Percentiles rank a stretch among this genome's conserved stretches.
These are phyloP conservation scores for Oncorhynchus keta DNA, from an alignment of 2,113 vertebrate genomes.

Conservation along the genomic window DNA sequence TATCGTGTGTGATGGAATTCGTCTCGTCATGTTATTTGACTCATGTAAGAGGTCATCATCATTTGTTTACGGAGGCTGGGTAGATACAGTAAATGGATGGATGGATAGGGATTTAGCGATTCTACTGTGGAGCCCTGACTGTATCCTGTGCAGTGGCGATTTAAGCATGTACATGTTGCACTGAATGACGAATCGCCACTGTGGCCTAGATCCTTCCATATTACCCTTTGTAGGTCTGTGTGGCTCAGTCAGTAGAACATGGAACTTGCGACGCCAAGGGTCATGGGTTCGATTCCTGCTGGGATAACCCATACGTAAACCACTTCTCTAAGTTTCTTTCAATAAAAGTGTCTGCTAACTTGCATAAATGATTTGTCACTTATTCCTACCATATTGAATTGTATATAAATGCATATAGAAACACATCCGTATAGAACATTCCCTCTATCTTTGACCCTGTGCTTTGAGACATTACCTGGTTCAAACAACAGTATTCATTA, in stretches of 20 bases:
- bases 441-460: not conserved
- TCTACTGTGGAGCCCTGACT: not conserved
- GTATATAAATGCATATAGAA: not conserved
- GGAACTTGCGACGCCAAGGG: too few species aligned
- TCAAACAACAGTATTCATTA: not conserved
- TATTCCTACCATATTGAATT: not conserved
- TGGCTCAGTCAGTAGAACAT: too few species aligned
- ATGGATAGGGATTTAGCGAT: not conserved
- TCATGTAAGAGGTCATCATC: constrained; percentile 36
- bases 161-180: too few species aligned
- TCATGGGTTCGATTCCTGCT: too few species aligned
- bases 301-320: too few species aligned
- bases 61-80: constrained; percentile 24
- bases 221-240: not conserved
- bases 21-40: constrained; percentile 58
- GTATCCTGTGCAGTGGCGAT: too few species aligned
- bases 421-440: not conserved
- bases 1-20: constrained; percentile 45
- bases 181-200: not conserved
- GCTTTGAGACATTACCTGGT: not conserved
- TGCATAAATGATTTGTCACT: not conserved
- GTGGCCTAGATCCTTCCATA: not conserved
- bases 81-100: not conserved
- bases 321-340: too few species aligned
- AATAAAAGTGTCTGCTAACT: not conserved